A percentile compares a stretch with the other conserved stretches of the same genome.
These are phyloP conservation scores for Hylomyscus alleni DNA, from an alignment of 2,797 vertebrate genomes.

Conservation along the genomic window DNA sequence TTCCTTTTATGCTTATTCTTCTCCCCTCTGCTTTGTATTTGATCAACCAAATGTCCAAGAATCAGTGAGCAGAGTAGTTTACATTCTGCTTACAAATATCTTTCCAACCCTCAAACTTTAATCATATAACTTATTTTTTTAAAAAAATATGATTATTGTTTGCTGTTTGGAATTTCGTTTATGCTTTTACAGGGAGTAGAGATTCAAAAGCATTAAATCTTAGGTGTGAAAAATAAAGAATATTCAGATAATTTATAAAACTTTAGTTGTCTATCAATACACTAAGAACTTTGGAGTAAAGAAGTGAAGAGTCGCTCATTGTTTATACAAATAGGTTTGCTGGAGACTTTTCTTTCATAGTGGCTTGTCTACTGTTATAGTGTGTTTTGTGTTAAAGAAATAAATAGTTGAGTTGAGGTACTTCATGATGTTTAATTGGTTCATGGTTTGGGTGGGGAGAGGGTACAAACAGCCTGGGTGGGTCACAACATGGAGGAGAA, in stretches of 20 bases:
- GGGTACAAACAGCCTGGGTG: neutral
- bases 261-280: neutral
- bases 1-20: conserved; percentile 58
- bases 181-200: neutral
- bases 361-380: neutral
- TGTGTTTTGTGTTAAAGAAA: neutral
- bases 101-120: neutral
- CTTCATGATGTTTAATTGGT: neutral
- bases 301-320: neutral
- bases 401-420: neutral
- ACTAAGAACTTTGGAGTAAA: neutral
- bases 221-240: neutral
- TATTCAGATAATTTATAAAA: neutral
- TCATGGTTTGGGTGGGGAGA: neutral
- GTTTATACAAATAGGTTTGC: neutral
- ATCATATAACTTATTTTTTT: neutral
- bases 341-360: neutral
- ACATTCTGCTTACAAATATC: neutral
- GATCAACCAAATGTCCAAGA: neutral
- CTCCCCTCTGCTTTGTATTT: neutral
- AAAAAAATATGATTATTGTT: neutral
- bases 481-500: neutral
- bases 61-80: neutral
- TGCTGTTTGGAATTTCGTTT: neutral
- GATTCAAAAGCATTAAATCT: neutral